Percentiles rank a stretch among this genome's conserved stretches.
Conservation (phyloP, 2,797 vertebrate genomes). For the Tolypeutes matacus region DNA sequence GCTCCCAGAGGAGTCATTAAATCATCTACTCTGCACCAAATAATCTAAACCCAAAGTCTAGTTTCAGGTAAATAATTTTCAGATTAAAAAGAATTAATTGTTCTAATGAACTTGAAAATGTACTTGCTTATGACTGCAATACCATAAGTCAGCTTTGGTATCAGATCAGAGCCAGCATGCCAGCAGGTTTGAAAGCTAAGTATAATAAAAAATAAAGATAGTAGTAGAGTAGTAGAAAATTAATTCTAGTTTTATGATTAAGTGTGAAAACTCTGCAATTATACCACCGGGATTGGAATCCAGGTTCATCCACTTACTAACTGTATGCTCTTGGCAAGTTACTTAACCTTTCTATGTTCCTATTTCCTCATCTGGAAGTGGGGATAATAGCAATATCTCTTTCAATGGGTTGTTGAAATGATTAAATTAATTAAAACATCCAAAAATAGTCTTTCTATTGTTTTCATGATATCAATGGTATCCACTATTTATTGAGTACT, state of each 20-base stretch:
- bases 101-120: background rate
- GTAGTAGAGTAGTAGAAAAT: background rate
- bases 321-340: background rate
- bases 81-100: conserved; percentile 14
- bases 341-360: background rate
- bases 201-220: background rate
- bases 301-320: background rate
- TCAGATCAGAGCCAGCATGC: background rate
- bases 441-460: background rate
- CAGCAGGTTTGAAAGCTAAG: background rate
- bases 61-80: conserved; percentile 63
- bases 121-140: background rate
- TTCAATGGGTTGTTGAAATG: background rate
- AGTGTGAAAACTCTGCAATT: background rate
- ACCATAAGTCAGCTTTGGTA: background rate
- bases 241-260: background rate
- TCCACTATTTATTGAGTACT: background rate
- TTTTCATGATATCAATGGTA: background rate
- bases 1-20: conserved; percentile 3
- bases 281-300: background rate
- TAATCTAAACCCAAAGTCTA: conserved; percentile 17
- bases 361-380: background rate
- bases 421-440: background rate
- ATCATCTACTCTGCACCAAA: background rate
- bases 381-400: background rate